Percentiles rank a stretch among this genome's conserved stretches.
Evolutionary conservation across 1,140 invertebrate species (phyloP).

Genomic region (Pygmarrhopalites habei): DNA sequence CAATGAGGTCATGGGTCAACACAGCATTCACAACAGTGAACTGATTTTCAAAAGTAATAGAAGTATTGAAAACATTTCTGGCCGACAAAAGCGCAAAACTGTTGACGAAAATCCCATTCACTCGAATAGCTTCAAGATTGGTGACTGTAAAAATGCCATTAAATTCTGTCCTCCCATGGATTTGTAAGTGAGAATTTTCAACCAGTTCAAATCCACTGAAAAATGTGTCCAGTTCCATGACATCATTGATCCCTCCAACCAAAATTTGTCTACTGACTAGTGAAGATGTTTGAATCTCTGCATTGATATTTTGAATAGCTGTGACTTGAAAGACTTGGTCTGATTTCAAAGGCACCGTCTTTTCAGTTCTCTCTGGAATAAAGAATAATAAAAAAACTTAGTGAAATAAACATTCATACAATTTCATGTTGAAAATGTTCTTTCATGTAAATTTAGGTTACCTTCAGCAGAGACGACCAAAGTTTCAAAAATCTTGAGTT

Average conservation of each 20-base stretch:
- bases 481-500: neutral
- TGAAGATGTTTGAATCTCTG: neutral
- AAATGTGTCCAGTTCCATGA: neutral
- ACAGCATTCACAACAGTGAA: neutral
- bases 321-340: neutral
- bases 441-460: too few species aligned
- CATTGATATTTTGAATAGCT: neutral
- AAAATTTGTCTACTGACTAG: neutral
- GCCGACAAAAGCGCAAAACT: slow-evolving; percentile 10
- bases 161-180: neutral
- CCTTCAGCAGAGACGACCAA: neutral
- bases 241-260: neutral
- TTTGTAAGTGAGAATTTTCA: too few species aligned
- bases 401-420: too few species aligned
- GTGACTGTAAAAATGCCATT: neutral
- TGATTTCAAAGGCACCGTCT: slow-evolving; percentile 13
- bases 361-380: too few species aligned
- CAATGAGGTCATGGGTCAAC: neutral
- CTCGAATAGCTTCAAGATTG: neutral
- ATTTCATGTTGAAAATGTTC: too few species aligned
- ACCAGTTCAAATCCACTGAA: slow-evolving; percentile 1
- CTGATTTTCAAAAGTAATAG: neutral
- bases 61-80: slow-evolving; percentile 11
- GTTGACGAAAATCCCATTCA: slow-evolving; percentile 2
- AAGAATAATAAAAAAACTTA: too few species aligned